These are phyloP conservation scores for Cephus pygmeus DNA, from an alignment of 2,888 invertebrate species.

Conservation along the genomic window DNA sequence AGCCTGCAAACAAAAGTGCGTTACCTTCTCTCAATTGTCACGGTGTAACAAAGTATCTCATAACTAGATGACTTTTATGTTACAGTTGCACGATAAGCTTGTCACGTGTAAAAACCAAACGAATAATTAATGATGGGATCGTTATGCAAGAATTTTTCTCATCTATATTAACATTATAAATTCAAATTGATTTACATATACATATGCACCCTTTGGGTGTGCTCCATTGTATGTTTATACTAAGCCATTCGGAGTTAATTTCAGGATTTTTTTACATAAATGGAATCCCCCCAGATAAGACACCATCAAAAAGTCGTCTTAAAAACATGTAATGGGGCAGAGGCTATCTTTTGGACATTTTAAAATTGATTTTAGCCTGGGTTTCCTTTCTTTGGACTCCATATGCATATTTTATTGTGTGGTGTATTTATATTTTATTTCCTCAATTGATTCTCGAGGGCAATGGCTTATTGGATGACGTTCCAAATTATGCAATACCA, in stretches of 20 bases:
- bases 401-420: neutral
- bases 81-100: neutral
- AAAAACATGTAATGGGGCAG: too few relatives aligned
- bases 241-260: constrained; percentile 27
- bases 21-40: neutral
- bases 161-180: constrained; percentile 32
- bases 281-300: neutral
- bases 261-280: constrained; percentile 23
- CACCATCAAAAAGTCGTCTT: too few relatives aligned
- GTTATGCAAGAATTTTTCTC: constrained; percentile 42
- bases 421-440: neutral
- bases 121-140: constrained; percentile 23
- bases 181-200: constrained; percentile 49
- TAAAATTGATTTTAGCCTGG: too few relatives aligned
- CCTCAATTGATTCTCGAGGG: neutral
- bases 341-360: too few relatives aligned
- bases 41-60: neutral
- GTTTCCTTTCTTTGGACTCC: neutral
- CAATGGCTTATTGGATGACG: neutral
- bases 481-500: neutral
- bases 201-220: constrained; percentile 34
- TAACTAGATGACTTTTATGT: neutral
- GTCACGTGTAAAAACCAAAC: neutral
- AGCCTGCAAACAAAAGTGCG: constrained; percentile 4
- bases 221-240: constrained; percentile 57